These are phyloP conservation scores for Scolanthus callimorphus DNA, from an alignment of 92 coral and sea anemone genomes.

Conservation along the genomic window DNA sequence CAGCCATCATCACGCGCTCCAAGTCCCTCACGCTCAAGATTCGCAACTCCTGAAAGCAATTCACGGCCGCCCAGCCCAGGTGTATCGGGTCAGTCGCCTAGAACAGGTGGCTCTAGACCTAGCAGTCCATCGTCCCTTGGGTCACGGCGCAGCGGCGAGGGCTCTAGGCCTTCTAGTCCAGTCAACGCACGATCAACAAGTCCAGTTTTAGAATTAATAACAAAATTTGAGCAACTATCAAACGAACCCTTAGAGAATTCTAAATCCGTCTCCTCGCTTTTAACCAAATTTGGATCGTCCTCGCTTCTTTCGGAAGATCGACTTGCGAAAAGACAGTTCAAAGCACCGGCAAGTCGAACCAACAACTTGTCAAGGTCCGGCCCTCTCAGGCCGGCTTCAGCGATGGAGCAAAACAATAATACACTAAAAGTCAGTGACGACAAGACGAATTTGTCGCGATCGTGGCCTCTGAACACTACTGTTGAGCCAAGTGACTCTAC, in stretches of 20 bases:
- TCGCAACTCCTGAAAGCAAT: slow-evolving; percentile 11
- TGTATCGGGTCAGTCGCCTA: not conserved
- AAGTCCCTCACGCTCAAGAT: slow-evolving; percentile 26
- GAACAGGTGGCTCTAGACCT: slow-evolving; percentile 9
- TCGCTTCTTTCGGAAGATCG: slow-evolving; percentile 72
- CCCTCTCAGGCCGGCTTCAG: slow-evolving; percentile 53
- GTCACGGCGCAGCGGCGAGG: slow-evolving; percentile 1
- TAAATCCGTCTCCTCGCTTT: slow-evolving; percentile 64
- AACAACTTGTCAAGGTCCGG: slow-evolving; percentile 30
- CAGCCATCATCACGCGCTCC: slow-evolving; percentile 2
- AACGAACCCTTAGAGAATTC: slow-evolving; percentile 24
- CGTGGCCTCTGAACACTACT: slow-evolving; percentile 13
- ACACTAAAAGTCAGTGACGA: not conserved
- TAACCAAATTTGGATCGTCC: slow-evolving; percentile 69
- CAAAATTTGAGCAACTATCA: slow-evolving; percentile 68
- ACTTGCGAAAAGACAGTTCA: slow-evolving; percentile 56
- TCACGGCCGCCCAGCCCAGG: slow-evolving; percentile 35
- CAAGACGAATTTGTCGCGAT: slow-evolving; percentile 3
- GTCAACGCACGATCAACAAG: slow-evolving; percentile 50
- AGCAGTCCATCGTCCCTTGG: slow-evolving; percentile 25
- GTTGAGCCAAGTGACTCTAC: slow-evolving; percentile 14
- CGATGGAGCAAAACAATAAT: slow-evolving; percentile 16
- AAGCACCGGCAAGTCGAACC: slow-evolving; percentile 3
- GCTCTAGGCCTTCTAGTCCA: slow-evolving; percentile 64
- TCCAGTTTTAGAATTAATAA: slow-evolving; percentile 63